Percentiles rank a stretch among this genome's conserved stretches.
These are phyloP conservation scores for Paratilapia polleni DNA, from an alignment of 2,113 vertebrate species.

Conservation along the genomic window DNA sequence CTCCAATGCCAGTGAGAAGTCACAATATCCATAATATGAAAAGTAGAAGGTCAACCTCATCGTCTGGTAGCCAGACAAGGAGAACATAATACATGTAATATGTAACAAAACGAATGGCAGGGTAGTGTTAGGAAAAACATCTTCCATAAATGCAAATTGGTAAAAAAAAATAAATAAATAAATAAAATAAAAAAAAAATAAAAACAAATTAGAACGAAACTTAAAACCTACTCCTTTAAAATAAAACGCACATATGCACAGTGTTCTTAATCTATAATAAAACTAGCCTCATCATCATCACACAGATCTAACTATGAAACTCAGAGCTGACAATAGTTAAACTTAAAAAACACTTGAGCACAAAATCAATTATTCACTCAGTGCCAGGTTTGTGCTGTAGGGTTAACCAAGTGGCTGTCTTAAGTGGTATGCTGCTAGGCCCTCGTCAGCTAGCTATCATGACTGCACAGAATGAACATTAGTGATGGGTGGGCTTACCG, in stretches of 20 bases:
- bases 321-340: conserved; percentile 6
- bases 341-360: conserved; percentile 5
- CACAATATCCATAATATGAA: not conserved
- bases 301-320: not conserved
- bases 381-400: not conserved
- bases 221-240: not conserved
- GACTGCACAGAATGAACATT: conserved; percentile 39
- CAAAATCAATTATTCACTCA: conserved; percentile 21
- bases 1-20: not conserved
- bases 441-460: conserved; percentile 15
- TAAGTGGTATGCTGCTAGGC: not conserved
- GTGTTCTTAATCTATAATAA: not conserved
- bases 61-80: not conserved
- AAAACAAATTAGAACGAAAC: too few relatives aligned
- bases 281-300: not conserved
- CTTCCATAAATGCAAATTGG: not conserved
- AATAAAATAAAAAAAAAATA: too few relatives aligned
- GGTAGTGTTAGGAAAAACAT: not conserved
- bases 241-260: not conserved
- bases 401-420: not conserved
- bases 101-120: not conserved
- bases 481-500: conserved; percentile 31
- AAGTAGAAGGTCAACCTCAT: not conserved
- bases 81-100: not conserved
- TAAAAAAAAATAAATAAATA: too few relatives aligned